A percentile compares a stretch with the other conserved stretches of the same genome.
phyloP scores from a whole-genome alignment of 2,888 invertebrate genomes.

The Cephus pygmeus region DNA sequence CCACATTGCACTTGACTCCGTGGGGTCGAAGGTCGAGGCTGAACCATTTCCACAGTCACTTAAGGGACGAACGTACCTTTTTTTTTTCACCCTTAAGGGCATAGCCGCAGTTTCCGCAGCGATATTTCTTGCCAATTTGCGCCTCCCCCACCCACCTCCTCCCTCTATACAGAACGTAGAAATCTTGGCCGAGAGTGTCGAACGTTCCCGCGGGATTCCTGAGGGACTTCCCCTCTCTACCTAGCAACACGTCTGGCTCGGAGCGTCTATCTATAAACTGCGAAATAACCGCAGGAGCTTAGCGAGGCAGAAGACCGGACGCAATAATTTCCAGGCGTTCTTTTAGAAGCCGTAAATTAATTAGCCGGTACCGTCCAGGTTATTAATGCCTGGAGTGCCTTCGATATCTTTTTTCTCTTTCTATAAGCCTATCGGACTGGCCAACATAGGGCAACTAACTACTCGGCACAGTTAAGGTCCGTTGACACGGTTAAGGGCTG shows the following conservation, averaged over 20 bases:
- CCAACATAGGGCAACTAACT: neutral
- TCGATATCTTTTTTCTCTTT: neutral
- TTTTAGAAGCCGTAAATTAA: constrained; percentile 14
- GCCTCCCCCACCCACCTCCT: neutral
- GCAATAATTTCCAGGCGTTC: constrained; percentile 13
- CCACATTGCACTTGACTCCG: neutral
- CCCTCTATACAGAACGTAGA: neutral
- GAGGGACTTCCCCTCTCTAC: neutral
- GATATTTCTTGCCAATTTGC: neutral
- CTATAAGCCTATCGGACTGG: neutral
- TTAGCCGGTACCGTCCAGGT: neutral
- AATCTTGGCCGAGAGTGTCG: neutral
- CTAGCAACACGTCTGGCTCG: neutral
- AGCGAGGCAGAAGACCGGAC: constrained; percentile 10
- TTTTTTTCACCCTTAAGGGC: neutral
- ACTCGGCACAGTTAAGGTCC: constrained; percentile 6
- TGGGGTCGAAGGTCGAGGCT: neutral
- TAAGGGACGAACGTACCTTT: neutral
- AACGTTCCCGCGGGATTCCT: neutral
- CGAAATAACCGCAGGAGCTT: neutral
- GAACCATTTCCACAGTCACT: neutral
- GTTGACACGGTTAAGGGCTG: constrained; percentile 8
- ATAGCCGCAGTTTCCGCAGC: neutral
- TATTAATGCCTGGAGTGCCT: neutral
- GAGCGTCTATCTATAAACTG: neutral